Evolutionary conservation across 2,113 vertebrate genomes (phyloP).

Genomic region (Leptobrachium ailaonicum): DNA sequence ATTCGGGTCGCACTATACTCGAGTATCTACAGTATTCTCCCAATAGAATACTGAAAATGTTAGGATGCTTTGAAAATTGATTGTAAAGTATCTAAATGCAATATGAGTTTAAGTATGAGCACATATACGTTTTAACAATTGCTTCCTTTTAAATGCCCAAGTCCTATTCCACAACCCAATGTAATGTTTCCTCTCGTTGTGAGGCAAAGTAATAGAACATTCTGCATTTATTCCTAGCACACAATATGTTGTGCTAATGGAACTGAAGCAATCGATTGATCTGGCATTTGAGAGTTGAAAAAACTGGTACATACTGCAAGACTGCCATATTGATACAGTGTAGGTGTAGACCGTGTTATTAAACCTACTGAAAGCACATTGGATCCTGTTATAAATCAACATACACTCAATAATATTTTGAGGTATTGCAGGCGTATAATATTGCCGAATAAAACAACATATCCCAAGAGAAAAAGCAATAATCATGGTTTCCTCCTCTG

Average conservation of each 20-base stretch:
- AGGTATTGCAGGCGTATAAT: neutral
- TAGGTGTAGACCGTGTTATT: neutral
- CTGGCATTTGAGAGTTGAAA: slow-evolving; percentile 15
- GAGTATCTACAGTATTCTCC: too few species aligned
- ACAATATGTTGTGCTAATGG: slow-evolving; percentile 8
- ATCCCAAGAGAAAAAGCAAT: slow-evolving; percentile 5
- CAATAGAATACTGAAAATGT: too few species aligned
- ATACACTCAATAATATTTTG: neutral
- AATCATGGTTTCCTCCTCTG: neutral
- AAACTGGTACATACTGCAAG: neutral
- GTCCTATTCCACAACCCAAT: neutral
- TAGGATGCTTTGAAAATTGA: neutral
- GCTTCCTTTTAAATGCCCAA: neutral
- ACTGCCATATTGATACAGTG: slow-evolving; percentile 11
- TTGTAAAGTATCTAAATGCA: neutral
- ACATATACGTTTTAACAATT: neutral
- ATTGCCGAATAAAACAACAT: neutral
- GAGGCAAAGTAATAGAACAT: slow-evolving; percentile 1
- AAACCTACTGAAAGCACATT: neutral
- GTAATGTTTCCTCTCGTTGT: neutral
- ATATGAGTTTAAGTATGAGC: neutral
- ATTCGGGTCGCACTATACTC: too few species aligned
- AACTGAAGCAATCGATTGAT: slow-evolving; percentile 11
- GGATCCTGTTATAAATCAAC: neutral
- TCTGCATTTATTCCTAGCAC: slow-evolving; percentile 18